A percentile compares a stretch with the other conserved stretches of the same genome.
Conservation (phyloP, 2,113 vertebrate genomes). For the Myrmecobius fasciatus region DNA sequence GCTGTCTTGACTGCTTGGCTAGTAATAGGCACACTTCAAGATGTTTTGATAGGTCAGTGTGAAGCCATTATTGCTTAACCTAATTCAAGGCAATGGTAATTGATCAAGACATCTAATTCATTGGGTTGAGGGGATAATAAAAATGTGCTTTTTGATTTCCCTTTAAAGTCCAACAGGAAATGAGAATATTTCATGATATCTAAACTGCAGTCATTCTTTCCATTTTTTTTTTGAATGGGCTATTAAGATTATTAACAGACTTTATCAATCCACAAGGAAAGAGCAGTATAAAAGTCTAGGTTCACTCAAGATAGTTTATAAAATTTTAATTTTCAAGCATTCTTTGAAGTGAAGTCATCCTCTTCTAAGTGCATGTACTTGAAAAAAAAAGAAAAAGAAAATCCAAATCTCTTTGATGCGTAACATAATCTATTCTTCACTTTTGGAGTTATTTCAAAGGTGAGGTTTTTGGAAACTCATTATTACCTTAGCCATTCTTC, state of each 20-base stretch:
- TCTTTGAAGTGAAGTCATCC: slow-evolving; percentile 48
- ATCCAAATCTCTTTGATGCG: slow-evolving; percentile 44
- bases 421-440: slow-evolving; percentile 56
- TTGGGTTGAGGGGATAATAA: neutral
- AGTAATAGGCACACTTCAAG: neutral
- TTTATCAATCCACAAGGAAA: slow-evolving; percentile 20
- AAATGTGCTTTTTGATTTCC: neutral
- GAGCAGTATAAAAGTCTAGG: slow-evolving; percentile 35
- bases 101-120: slow-evolving; percentile 20
- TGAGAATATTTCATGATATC: neutral
- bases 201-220: neutral
- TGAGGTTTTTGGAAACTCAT: slow-evolving; percentile 33
- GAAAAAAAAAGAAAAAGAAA: slow-evolving; percentile 58
- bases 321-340: slow-evolving; percentile 20
- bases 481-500: slow-evolving; percentile 34
- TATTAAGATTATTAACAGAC: slow-evolving; percentile 8
- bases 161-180: neutral
- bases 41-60: slow-evolving; percentile 12
- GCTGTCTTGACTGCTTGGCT: neutral
- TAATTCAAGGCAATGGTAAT: slow-evolving; percentile 25
- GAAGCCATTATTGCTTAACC: neutral
- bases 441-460: slow-evolving; percentile 33
- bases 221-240: neutral
- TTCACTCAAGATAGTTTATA: neutral
- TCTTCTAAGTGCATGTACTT: slow-evolving; percentile 50